These are phyloP conservation scores for Eulemur rufifrons DNA, from an alignment of 2,113 vertebrate genomes.

Conservation along the genomic window DNA sequence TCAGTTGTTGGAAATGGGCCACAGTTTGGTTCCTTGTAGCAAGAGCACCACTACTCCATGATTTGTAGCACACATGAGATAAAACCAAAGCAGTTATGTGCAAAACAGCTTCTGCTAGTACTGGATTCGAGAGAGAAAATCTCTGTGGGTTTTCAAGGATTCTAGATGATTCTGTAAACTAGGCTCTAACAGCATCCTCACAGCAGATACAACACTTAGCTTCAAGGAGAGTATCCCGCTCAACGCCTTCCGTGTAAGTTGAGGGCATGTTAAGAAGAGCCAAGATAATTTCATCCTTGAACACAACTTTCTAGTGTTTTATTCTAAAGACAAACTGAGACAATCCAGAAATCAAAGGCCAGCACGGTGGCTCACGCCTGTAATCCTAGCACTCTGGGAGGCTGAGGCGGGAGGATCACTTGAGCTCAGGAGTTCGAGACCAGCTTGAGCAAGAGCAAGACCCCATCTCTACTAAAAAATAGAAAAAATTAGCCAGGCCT, in stretches of 20 bases:
- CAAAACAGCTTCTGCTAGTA: background rate
- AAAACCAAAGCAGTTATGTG: background rate
- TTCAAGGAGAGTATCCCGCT: background rate
- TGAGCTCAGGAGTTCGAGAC: too few relatives aligned
- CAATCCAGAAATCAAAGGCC: background rate
- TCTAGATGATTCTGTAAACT: fast-evolving
- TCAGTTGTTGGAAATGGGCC: background rate
- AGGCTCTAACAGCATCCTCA: background rate
- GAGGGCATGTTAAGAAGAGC: background rate
- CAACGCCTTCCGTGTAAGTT: background rate
- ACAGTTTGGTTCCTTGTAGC: background rate
- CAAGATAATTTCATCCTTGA: background rate
- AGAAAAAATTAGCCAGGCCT: too few relatives aligned
- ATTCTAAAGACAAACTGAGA: background rate
- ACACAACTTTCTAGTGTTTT: background rate
- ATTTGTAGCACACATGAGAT: too few relatives aligned
- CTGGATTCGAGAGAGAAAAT: background rate
- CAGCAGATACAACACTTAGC: background rate
- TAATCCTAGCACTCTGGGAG: too few relatives aligned
- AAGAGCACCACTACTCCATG: fast-evolving
- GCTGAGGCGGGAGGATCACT: too few relatives aligned
- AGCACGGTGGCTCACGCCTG: too few relatives aligned
- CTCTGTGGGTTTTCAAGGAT: background rate
- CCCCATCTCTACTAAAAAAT: too few relatives aligned
- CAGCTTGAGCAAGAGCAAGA: too few relatives aligned